Percentiles rank a stretch among this genome's conserved stretches.
phyloP scores from a whole-genome alignment of 2,797 vertebrate genomes.

The Cynopterus sphinx region DNA sequence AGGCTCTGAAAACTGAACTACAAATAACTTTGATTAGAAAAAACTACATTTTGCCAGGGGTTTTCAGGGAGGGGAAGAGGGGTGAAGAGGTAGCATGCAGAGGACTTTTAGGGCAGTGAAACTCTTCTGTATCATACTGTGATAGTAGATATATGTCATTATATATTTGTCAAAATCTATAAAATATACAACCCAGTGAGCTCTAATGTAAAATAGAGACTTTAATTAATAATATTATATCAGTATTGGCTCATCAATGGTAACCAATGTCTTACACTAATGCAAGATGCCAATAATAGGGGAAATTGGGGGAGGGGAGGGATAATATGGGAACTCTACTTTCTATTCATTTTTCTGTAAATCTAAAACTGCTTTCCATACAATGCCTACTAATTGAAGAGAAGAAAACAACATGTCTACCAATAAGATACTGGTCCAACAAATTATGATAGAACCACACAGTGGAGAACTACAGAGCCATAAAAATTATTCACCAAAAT shows the following conservation, averaged over 20 bases:
- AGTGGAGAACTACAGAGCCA: background rate
- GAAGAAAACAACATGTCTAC: background rate
- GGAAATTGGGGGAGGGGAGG: background rate
- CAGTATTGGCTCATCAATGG: background rate
- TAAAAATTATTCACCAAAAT: background rate
- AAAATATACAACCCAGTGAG: background rate
- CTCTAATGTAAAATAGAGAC: background rate
- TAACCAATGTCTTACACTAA: background rate
- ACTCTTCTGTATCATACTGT: background rate
- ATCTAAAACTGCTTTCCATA: background rate
- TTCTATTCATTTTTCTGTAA: background rate
- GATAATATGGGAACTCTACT: background rate
- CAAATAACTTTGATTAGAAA: background rate
- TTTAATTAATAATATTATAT: background rate
- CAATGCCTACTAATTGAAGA: background rate
- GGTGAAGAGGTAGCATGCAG: background rate
- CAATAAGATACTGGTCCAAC: background rate
- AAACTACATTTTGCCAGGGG: background rate
- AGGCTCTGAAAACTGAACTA: background rate
- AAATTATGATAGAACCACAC: background rate
- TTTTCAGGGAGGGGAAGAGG: background rate
- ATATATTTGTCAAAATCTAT: background rate
- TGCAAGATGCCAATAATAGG: background rate
- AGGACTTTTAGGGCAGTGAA: background rate
- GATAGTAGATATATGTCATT: too few relatives aligned